phyloP scores from a whole-genome alignment of 2,113 vertebrate genomes.

The Eolophus roseicapilla region DNA sequence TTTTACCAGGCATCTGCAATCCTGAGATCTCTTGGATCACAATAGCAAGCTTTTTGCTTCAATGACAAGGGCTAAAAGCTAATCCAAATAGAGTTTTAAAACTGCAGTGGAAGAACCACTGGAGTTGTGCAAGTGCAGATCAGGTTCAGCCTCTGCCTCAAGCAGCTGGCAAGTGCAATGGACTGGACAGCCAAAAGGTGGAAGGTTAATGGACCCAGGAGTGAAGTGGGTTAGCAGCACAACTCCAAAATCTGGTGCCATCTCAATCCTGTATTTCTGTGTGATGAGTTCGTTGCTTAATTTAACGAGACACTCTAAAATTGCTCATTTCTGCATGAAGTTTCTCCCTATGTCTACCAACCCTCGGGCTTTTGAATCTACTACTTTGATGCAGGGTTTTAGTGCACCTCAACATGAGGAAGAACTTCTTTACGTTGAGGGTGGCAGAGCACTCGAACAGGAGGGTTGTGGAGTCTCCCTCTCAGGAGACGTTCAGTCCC shows the following conservation, averaged over 20 bases:
- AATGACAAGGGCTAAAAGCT: neutral
- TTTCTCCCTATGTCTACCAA: neutral
- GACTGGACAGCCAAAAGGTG: neutral
- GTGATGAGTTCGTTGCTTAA: neutral
- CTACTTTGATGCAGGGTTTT: neutral
- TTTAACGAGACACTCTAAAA: neutral
- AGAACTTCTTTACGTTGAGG: neutral
- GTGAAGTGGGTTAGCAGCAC: neutral
- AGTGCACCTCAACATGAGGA: neutral
- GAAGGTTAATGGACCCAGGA: neutral
- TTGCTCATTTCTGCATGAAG: neutral
- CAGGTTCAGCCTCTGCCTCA: rapidly evolving
- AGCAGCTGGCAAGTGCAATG: neutral
- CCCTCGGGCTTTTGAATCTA: neutral
- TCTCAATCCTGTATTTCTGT: neutral
- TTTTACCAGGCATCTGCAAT: neutral
- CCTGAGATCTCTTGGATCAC: neutral
- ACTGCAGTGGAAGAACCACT: neutral
- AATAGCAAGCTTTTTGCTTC: neutral
- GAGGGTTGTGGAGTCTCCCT: neutral
- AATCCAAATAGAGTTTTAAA: neutral
- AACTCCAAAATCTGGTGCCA: neutral
- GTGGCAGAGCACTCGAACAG: neutral
- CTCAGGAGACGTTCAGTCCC: neutral
- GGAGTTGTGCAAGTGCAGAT: neutral